Evolutionary conservation across 2,797 vertebrate genomes (phyloP).

Genomic region (Paratrypauchen microcephalus): DNA sequence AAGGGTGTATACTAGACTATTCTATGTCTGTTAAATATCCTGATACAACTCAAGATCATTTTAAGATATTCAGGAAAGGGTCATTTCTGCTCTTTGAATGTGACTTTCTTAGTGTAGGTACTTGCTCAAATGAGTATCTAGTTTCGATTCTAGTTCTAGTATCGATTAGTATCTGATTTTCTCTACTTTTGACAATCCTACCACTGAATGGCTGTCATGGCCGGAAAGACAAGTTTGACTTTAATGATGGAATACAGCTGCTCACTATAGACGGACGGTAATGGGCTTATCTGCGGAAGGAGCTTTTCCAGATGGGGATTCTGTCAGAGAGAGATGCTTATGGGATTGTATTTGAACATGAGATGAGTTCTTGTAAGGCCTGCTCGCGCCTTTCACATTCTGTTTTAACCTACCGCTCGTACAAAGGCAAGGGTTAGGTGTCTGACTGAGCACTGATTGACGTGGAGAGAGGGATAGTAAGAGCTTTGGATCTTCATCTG

Average conservation of each 20-base stretch:
- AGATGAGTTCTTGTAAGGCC: conserved; percentile 13
- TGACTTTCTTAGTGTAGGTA: too few species aligned
- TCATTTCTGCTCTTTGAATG: too few species aligned
- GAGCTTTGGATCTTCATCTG: neutral
- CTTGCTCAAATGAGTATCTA: too few species aligned
- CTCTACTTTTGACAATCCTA: neutral
- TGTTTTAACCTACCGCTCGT: conserved; percentile 19
- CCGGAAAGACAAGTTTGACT: conserved; percentile 2
- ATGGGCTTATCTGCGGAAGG: conserved; percentile 38
- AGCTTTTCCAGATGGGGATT: conserved; percentile 13
- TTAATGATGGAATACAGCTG: conserved; percentile 31
- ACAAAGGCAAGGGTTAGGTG: conserved; percentile 1
- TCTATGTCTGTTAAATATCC: too few species aligned
- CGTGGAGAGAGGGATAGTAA: conserved; percentile 8
- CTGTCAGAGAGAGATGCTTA: conserved; percentile 39
- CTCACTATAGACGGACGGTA: conserved; percentile 30
- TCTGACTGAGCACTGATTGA: conserved; percentile 32
- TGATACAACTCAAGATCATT: too few species aligned
- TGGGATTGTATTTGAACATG: conserved; percentile 28
- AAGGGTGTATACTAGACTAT: too few species aligned
- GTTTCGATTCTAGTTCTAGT: too few species aligned
- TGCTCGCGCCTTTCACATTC: conserved; percentile 26
- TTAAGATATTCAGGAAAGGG: too few species aligned
- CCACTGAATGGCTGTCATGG: conserved; percentile 39
- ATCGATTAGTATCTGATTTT: too few species aligned